Conservation (phyloP, 2,797 vertebrate genomes). For the Prunella strophiata region DNA sequence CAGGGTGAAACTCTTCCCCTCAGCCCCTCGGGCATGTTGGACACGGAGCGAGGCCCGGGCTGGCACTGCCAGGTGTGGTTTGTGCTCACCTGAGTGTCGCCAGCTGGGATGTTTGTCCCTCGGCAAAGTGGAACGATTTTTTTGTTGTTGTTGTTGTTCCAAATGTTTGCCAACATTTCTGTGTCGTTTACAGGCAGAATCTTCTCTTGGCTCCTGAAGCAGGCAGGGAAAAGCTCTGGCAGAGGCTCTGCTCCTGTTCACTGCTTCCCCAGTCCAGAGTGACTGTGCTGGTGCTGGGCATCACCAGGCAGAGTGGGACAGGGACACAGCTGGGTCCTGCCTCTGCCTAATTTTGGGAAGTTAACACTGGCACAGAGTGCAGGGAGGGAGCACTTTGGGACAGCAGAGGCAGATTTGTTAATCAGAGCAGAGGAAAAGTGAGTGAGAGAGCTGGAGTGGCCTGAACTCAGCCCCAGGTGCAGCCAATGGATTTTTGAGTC, state of each 20-base stretch:
- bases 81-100: fast-evolving
- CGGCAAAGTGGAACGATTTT: fast-evolving
- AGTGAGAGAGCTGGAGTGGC: background rate
- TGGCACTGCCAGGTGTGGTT: background rate
- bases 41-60: fast-evolving
- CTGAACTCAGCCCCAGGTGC: background rate
- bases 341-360: background rate
- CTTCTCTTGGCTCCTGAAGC: background rate
- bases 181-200: fast-evolving
- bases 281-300: background rate
- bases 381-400: background rate
- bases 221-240: background rate
- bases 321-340: background rate
- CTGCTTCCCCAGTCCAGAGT: background rate
- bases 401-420: background rate
- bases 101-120: background rate
- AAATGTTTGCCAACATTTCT: background rate
- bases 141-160: no score
- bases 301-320: fast-evolving
- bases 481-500: background rate
- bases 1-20: fast-evolving
- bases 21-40: fast-evolving
- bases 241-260: background rate
- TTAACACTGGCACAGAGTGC: fast-evolving
- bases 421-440: background rate